Base-by-base conservation (phyloP, 2,797 vertebrate genomes). In the Gallinago nigripennis region DNA sequence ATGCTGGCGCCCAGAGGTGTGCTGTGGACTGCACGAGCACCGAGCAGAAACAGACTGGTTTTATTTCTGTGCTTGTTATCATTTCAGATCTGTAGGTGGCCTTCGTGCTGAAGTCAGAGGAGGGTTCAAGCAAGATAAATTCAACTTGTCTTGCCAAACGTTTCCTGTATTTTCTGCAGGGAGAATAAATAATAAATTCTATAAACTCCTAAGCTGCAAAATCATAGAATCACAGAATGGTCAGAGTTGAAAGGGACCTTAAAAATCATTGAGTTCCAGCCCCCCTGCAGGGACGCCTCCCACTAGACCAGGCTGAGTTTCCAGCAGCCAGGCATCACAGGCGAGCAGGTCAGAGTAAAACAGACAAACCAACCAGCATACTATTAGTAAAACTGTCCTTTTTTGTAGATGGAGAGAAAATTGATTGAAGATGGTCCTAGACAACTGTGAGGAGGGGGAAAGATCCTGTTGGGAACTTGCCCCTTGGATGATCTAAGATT, bases 11-110 rank as follows among this genome's bases (percentile, higher is more conserved):
- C 64, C 68, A 16, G 64, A 77, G 54, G 24, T 53, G 54, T 61
- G 41, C 68, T 39, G 46, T 27, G 50, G 46, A 0, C 0, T 43
- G 64, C 48, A 46, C 11, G 10, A 65, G 31, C 33, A 11, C 16
- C 1, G 1, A 46, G 14, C 25, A 88, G 54, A 81, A 76, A 1
- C 71, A 73, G 46, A 46, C 18, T 77, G 53, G 28, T 57, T 90
- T 82, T 70, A 58, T 43, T 46, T 57, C 88, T 77, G 30, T 15
- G 11, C 33, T 80, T 16, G 6, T 77, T 60, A 45, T 54, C 17
- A 6, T 48, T 77, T 84, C 20, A 11, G 31, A 46, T 76, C 46
- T 69, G 73, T 27, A 39, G 51, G 57, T 46, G 66, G 54, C 43
- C 46, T 57, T 79, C 0, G 0, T 28, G 46, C 23, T 35, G 41